These are phyloP conservation scores for Ennomos quercinarius DNA, from an alignment of 2,888 invertebrate species.

Conservation along the genomic window DNA sequence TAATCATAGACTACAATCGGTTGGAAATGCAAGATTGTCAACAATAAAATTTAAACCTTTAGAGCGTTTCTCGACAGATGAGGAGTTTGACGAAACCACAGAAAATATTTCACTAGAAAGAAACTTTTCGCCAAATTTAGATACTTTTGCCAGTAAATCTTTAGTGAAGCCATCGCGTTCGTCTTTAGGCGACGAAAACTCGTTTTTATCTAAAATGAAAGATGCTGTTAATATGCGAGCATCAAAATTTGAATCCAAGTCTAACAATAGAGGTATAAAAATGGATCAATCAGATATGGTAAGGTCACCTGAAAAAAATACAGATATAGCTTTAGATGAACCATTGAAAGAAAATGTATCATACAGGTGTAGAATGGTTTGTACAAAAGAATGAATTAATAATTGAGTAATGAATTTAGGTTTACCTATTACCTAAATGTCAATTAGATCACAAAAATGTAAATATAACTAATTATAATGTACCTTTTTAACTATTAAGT, in stretches of 20 bases:
- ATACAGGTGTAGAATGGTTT: constrained; percentile 72
- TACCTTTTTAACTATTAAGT: not conserved
- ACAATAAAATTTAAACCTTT: constrained; percentile 34
- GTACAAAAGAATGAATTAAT: constrained; percentile 53
- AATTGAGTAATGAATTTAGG: not conserved
- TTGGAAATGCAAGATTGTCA: constrained; percentile 14
- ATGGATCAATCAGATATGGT: constrained; percentile 44
- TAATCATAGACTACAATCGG: constrained; percentile 6
- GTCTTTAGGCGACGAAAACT: constrained; percentile 48
- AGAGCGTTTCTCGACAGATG: constrained; percentile 15
- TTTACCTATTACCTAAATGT: too few species aligned
- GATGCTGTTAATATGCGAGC: constrained; percentile 42
- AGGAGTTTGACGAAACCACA: constrained; percentile 12
- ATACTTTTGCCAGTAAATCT: not conserved
- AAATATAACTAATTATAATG: not conserved
- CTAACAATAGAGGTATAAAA: constrained; percentile 31
- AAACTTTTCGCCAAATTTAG: too few species aligned
- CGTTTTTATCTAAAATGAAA: constrained; percentile 55
- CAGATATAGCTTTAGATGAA: constrained; percentile 37
- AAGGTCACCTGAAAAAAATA: constrained; percentile 54
- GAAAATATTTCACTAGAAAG: too few species aligned
- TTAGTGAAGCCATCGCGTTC: constrained; percentile 18
- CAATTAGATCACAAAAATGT: constrained; percentile 1
- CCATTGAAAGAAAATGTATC: constrained; percentile 66
- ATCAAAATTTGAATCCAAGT: constrained; percentile 3